A percentile compares a stretch with the other conserved stretches of the same genome.
phyloP scores from a whole-genome alignment of 1,140 invertebrate genomes.

The Nomia melanderi region DNA sequence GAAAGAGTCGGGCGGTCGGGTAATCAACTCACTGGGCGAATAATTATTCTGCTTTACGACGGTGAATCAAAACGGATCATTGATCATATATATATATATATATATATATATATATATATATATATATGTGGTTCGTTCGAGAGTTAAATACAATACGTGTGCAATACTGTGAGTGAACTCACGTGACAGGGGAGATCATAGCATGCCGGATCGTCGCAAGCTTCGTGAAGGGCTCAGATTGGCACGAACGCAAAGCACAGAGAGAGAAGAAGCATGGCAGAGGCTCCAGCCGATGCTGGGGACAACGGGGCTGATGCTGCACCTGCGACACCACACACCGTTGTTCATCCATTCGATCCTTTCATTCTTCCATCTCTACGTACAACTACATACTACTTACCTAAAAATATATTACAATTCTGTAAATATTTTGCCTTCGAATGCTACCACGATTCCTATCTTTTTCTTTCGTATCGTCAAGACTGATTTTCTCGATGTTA shows the following conservation, averaged over 20 bases:
- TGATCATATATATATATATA: no score
- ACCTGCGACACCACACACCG: conserved; percentile 81
- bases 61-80: not conserved
- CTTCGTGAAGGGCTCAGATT: conserved; percentile 80
- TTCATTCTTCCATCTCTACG: conserved; percentile 56
- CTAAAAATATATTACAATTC: conserved; percentile 60
- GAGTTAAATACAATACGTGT: conserved; percentile 61
- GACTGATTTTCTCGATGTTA: no score
- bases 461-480: not conserved
- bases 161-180: conserved; percentile 78
- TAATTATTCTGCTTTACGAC: not conserved
- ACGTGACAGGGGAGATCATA: conserved; percentile 80
- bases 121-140: no score
- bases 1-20: no score
- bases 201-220: conserved; percentile 79
- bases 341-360: conserved; percentile 72
- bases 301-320: conserved; percentile 78
- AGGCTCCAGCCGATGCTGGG: conserved; percentile 78
- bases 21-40: no score
- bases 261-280: conserved; percentile 81
- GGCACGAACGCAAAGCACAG: conserved; percentile 82
- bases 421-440: conserved; percentile 21
- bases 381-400: conserved; percentile 65
- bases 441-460: not conserved
- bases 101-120: no score